Percentiles rank a stretch among this genome's conserved stretches.
phyloP scores from a whole-genome alignment of 2,888 invertebrate genomes.

The Drosophila kambysellisi region DNA sequence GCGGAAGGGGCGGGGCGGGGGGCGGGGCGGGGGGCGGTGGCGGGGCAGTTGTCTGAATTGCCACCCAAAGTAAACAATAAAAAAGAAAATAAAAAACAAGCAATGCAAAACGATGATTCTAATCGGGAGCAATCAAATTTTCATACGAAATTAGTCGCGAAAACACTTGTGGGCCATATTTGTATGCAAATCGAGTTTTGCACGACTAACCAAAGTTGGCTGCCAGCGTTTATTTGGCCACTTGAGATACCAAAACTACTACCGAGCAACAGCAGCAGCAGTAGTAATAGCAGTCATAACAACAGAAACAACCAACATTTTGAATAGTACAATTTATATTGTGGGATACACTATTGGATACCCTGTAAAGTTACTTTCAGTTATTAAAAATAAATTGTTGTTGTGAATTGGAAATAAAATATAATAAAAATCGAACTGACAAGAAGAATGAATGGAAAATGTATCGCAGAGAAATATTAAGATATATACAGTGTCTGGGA shows the following conservation, averaged over 20 bases:
- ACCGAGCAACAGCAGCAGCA: conserved; percentile 18
- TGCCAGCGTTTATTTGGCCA: conserved; percentile 65
- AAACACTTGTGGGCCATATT: conserved; percentile 78
- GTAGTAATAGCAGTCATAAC: background rate
- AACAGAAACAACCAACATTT: conserved; percentile 22
- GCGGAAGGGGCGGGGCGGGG: conserved; percentile 7
- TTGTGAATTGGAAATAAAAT: background rate
- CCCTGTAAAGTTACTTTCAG: conserved; percentile 21
- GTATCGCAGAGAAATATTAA: background rate
- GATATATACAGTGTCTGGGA: no score
- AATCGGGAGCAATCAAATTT: conserved; percentile 79
- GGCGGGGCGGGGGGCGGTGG: conserved; percentile 6
- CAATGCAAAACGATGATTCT: conserved; percentile 76
- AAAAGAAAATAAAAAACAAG: conserved; percentile 28
- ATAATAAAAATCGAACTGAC: background rate
- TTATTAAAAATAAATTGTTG: background rate
- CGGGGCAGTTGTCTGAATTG: conserved; percentile 8
- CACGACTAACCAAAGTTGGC: conserved; percentile 65
- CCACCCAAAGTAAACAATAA: background rate
- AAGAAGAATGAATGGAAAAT: no score
- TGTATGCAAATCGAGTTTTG: conserved; percentile 66
- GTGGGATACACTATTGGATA: background rate
- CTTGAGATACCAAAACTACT: conserved; percentile 53
- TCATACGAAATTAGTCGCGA: conserved; percentile 77
- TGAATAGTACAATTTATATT: background rate